Evolutionary conservation across 2,888 invertebrate species (phyloP).

Genomic region (Drosophila flavopinicola): DNA sequence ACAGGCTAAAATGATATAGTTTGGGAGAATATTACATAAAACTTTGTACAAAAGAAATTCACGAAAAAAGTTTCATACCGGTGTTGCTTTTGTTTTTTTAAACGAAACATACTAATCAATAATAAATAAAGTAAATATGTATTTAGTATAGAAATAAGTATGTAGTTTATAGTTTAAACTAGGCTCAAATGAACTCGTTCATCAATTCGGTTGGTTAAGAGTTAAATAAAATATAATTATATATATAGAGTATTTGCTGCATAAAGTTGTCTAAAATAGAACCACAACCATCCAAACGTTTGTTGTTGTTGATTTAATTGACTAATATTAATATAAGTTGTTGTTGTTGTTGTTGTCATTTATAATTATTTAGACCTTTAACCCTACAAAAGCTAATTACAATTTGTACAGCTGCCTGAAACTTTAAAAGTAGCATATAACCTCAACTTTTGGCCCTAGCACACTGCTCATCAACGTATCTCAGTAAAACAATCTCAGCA

Average conservation of each 20-base stretch:
- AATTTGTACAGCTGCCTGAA: constrained; percentile 67
- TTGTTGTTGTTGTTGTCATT: constrained; percentile 20
- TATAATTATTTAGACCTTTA: constrained; percentile 43
- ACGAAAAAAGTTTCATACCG: constrained; percentile 81
- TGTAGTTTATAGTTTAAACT: constrained; percentile 39
- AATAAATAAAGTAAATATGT: constrained; percentile 35
- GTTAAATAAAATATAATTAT: constrained; percentile 20
- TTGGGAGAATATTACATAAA: constrained; percentile 30
- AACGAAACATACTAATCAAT: constrained; percentile 30
- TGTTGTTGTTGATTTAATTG: constrained; percentile 60
- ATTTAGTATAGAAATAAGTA: constrained; percentile 55
- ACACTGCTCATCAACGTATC: constrained; percentile 22
- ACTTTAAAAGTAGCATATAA: neutral
- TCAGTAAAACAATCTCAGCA: constrained; percentile 50
- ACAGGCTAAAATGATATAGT: constrained; percentile 20
- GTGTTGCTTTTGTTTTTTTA: constrained; percentile 11
- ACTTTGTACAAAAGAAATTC: constrained; percentile 71
- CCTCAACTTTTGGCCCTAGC: constrained; percentile 17
- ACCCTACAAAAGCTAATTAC: constrained; percentile 72
- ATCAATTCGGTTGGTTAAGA: constrained; percentile 45
- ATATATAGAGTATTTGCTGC: constrained; percentile 30
- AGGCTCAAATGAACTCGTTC: constrained; percentile 40
- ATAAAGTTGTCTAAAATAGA: constrained; percentile 71
- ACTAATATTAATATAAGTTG: constrained; percentile 37
- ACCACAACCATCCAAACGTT: constrained; percentile 83